Conservation (phyloP, 1,140 invertebrate genomes). For the Drosophila bipectinata region DNA sequence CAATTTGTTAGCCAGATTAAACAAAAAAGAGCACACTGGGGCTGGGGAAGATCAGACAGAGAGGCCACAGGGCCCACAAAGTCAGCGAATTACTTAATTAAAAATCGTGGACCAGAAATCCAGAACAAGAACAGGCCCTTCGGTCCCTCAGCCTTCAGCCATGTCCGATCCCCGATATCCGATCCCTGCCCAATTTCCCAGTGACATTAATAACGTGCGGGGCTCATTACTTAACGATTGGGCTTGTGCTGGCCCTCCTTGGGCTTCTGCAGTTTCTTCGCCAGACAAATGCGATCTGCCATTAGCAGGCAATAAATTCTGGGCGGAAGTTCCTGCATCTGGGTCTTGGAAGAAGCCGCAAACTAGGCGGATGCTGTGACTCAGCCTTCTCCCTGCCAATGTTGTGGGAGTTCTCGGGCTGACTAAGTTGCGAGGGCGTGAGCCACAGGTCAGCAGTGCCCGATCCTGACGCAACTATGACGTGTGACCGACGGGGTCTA, state of each 20-base stretch:
- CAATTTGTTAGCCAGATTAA: slow-evolving; percentile 82
- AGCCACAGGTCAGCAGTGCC: neutral
- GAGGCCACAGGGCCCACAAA: slow-evolving; percentile 68
- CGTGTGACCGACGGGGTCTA: slow-evolving; percentile 8
- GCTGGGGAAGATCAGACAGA: slow-evolving; percentile 55
- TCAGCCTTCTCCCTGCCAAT: slow-evolving; percentile 15
- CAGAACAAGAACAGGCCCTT: slow-evolving; percentile 29
- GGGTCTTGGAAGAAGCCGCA: slow-evolving; percentile 55
- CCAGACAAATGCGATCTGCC: slow-evolving; percentile 70
- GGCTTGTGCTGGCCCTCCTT: slow-evolving; percentile 32
- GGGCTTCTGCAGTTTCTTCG: slow-evolving; percentile 17
- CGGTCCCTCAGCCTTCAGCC: neutral
- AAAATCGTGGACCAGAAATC: slow-evolving; percentile 68
- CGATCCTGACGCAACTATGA: slow-evolving; percentile 9
- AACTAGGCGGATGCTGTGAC: slow-evolving; percentile 32
- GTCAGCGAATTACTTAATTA: slow-evolving; percentile 83
- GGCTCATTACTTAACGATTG: slow-evolving; percentile 81
- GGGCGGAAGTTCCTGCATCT: slow-evolving; percentile 53
- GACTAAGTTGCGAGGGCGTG: slow-evolving; percentile 35
- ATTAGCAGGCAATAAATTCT: slow-evolving; percentile 81
- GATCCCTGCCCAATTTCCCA: slow-evolving; percentile 27
- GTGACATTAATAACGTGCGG: slow-evolving; percentile 81
- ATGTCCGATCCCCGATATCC: slow-evolving; percentile 1
- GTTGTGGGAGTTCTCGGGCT: slow-evolving; percentile 21
- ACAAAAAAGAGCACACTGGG: slow-evolving; percentile 35